Percentiles rank a stretch among this genome's conserved stretches.
phyloP scores from a whole-genome alignment of 23 tunicate genomes.

The Phallusia fumigata region DNA sequence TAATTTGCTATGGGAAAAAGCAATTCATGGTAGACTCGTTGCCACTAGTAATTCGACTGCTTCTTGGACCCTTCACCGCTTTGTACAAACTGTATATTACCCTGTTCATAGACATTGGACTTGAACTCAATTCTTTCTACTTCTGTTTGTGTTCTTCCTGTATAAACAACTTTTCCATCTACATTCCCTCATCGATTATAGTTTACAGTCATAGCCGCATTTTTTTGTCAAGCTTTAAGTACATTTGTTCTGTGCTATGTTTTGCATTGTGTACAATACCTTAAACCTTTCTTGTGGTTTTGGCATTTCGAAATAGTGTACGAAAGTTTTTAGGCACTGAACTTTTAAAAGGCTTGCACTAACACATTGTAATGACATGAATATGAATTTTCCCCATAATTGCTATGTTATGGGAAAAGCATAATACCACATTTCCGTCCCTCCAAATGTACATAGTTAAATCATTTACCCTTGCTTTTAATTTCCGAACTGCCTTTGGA shows the following conservation, averaged over 20 bases:
- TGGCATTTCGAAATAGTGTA: too few relatives aligned
- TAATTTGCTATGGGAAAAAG: background rate
- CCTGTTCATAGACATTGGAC: constrained; percentile 7
- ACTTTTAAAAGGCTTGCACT: too few relatives aligned
- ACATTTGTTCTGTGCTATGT: background rate
- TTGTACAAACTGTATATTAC: constrained; percentile 1
- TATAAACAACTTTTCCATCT: background rate
- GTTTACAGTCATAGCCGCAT: background rate
- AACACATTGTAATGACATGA: too few relatives aligned
- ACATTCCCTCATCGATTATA: background rate
- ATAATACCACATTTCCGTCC: background rate
- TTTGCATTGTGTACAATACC: background rate
- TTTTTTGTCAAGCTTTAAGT: background rate
- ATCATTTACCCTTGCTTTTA: background rate
- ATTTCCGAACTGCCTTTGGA: constrained; percentile 1
- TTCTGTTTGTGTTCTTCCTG: constrained; percentile 1
- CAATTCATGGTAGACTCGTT: constrained; percentile 3
- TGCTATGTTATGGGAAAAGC: too few relatives aligned
- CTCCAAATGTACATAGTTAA: background rate
- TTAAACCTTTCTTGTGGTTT: too few relatives aligned
- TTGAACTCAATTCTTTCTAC: constrained; percentile 7
- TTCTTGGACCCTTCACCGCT: background rate
- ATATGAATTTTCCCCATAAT: too few relatives aligned
- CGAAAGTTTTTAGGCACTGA: too few relatives aligned
- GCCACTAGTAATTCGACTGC: background rate